These are phyloP conservation scores for Pseudomyrmex dendroicus DNA, from an alignment of 1,140 invertebrate genomes.

Conservation along the genomic window DNA sequence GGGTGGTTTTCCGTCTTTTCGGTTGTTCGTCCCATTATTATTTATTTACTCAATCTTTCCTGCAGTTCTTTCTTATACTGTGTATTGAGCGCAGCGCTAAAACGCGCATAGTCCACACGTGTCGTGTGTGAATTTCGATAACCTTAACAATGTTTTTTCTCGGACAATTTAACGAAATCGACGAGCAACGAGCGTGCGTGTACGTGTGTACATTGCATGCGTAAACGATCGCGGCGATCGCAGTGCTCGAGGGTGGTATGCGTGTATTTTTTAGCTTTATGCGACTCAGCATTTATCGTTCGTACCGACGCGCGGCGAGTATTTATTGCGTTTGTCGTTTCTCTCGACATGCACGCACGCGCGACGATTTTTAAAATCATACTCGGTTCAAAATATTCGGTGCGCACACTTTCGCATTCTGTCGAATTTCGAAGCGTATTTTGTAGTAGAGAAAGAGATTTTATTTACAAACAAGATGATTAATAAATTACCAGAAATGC, in stretches of 20 bases:
- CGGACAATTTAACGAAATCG: slow-evolving; percentile 75
- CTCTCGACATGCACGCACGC: slow-evolving; percentile 42
- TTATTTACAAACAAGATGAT: not conserved
- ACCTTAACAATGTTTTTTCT: slow-evolving; percentile 68
- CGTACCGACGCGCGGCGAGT: not conserved
- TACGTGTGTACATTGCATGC: slow-evolving; percentile 51
- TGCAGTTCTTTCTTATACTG: not conserved
- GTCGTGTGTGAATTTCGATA: slow-evolving; percentile 70
- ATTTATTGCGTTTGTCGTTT: slow-evolving; percentile 59
- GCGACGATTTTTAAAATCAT: slow-evolving; percentile 54
- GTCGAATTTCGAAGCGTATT: slow-evolving; percentile 51
- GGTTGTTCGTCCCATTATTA: slow-evolving; percentile 33
- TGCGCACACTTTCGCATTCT: slow-evolving; percentile 16
- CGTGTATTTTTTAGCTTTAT: slow-evolving; percentile 62
- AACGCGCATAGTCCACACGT: no score
- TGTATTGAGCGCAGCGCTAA: slow-evolving; percentile 65
- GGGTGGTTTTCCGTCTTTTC: not conserved
- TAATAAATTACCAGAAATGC: slow-evolving; percentile 21
- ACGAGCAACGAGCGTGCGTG: slow-evolving; percentile 20
- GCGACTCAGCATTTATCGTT: slow-evolving; percentile 65
- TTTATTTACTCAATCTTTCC: slow-evolving; percentile 55
- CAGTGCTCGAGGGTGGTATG: slow-evolving; percentile 16
- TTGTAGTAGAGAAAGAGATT: no score
- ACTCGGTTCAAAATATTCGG: slow-evolving; percentile 62
- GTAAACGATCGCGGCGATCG: slow-evolving; percentile 4